Base-by-base conservation (phyloP, 2,797 vertebrate species). In the Chaetophractus vellerosus region DNA sequence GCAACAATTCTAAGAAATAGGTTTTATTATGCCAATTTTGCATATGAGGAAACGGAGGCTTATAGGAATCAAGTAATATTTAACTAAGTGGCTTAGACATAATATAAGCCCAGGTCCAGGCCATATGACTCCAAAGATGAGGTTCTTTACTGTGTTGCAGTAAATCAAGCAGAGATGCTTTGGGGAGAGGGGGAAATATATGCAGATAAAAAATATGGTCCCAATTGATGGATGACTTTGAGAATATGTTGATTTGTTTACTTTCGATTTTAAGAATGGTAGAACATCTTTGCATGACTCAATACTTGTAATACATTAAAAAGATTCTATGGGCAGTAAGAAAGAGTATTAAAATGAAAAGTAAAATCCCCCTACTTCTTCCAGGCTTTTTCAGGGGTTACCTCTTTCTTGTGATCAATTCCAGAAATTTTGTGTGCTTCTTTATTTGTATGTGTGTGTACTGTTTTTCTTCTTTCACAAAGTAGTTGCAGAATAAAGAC, bases 261-360 rank as follows among this genome's bases (percentile, higher is more conserved):
- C 38, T n/a, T 95, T 93, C 4, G 10, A 8, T 80, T 93, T 75
- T 68, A 91, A 95, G 64, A 83, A 57, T 19, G 74, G 50, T 61
- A n/a, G 45, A 90, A 88, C 81, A 52, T 81, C 33, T 85, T 93
- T 91, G 24, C 0, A 91, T 16, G 74, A 4, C 33, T 94, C n/a
- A 55, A 92, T 52, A 72, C 15, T 9, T 88, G 14, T 89, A 55
- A n/a, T 80, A 19, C 6, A 45, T 85, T 84, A 71, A 88, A 31
- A 88, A 93, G 48, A 90, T 83, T 88, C 86, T 92, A 5, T 66
- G 18, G 15, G 4, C 72, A 61, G 36, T 78, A 61, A 85, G 71
- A 88, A 95, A 87, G 28, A 12, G 1, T 78, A 57, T 82, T 90
- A 78, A 90, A 80, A 74, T 72, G 33, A 59, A 87, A 93, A 87